A percentile compares a stretch with the other conserved stretches of the same genome.
These are phyloP conservation scores for Crocidura indochinensis DNA, from an alignment of 2,797 vertebrate genomes.

Conservation along the genomic window DNA sequence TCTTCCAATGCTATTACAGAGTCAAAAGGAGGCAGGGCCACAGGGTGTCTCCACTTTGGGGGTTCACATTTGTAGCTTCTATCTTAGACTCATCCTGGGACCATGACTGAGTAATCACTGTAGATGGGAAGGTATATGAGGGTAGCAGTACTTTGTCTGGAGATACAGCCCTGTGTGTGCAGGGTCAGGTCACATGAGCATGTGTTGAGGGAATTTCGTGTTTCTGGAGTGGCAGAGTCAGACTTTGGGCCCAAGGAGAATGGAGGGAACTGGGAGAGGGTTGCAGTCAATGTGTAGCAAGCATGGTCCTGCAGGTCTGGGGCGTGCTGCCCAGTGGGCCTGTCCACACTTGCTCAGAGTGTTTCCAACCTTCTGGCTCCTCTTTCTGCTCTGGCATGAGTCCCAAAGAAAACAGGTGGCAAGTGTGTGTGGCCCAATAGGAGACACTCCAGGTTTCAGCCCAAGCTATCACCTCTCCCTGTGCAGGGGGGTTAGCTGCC, in stretches of 20 bases:
- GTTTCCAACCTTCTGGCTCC: conserved; percentile 31
- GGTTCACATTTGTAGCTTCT: not conserved
- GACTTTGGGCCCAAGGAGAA: not conserved
- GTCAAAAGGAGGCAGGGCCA: conserved; percentile 71
- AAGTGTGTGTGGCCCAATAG: not conserved
- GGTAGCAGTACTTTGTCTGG: not conserved
- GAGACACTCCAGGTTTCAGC: not conserved
- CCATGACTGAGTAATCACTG: not conserved
- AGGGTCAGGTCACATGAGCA: not conserved
- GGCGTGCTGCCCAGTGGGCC: not conserved
- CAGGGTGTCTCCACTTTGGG: not conserved
- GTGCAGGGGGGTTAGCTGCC: not conserved
- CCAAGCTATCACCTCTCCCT: not conserved
- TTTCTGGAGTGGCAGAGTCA: not conserved
- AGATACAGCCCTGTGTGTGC: not conserved
- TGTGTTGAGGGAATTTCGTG: not conserved
- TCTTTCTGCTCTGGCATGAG: conserved; percentile 14
- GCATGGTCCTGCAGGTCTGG: not conserved
- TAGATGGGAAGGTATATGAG: too few species aligned
- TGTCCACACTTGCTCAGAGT: not conserved
- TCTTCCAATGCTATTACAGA: conserved; percentile 1
- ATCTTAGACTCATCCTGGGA: not conserved
- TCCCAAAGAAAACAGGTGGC: conserved; percentile 61
- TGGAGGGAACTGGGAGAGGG: not conserved
- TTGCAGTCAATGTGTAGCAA: accelerated